Conservation (phyloP, 2,113 vertebrate species). For the Poicephalus meyeri region DNA sequence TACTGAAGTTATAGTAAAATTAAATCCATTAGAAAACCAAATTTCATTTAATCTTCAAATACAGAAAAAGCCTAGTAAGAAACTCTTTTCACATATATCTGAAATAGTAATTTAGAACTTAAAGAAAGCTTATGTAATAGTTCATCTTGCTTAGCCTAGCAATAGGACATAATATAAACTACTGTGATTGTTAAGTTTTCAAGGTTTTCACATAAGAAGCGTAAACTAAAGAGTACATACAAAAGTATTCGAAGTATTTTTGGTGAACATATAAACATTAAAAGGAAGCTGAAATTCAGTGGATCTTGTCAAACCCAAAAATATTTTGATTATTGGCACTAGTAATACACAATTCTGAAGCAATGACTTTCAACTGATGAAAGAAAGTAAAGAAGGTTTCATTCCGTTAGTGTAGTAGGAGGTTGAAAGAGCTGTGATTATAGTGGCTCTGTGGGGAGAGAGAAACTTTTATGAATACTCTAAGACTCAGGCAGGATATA, state of each 20-base stretch:
- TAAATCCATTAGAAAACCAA: background rate
- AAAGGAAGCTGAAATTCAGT: conserved; percentile 9
- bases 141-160: background rate
- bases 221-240: background rate
- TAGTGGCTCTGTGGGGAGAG: background rate
- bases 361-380: background rate
- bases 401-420: background rate
- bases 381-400: background rate
- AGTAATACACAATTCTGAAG: background rate
- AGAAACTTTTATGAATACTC: background rate
- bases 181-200: background rate
- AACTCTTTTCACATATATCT: background rate
- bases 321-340: background rate
- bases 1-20: conserved; percentile 32
- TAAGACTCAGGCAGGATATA: background rate
- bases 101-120: conserved; percentile 6
- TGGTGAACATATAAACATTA: background rate
- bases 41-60: background rate
- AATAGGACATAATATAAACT: conserved; percentile 31
- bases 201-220: background rate
- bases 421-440: background rate
- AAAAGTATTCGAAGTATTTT: background rate
- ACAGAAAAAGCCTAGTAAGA: background rate
- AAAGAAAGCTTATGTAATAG: background rate
- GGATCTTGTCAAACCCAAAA: background rate